Base-by-base conservation (phyloP, 2,888 invertebrate genomes). In the Stenotaenia linearis region DNA sequence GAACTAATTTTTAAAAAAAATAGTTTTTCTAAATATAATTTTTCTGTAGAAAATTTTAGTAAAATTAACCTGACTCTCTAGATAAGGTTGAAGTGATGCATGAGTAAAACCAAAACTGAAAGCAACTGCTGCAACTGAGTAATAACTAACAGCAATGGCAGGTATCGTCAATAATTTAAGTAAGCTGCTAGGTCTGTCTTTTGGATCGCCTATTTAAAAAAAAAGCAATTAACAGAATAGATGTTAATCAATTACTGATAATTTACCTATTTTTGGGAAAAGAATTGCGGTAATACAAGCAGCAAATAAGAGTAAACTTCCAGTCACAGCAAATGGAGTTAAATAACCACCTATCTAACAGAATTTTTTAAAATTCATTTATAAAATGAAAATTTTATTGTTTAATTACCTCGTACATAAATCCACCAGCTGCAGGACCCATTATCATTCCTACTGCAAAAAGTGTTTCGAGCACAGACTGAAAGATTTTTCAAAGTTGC, bases 91-190 rank as follows among this genome's bases (percentile, higher is more conserved):
- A 23, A 97, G 88, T 0, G 96, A 96, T 0, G 96, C 95, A 85
- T 94, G 93, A 23, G 96, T 88, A 86, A 95, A 97, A 23, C 94
- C 94, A 78, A 94, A 93, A 82, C 93, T 93, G 89, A 92, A 91
- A 81, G 93, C 92, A 0, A 93, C 93, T 0, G 90, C 91, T 81
- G 92, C 90, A 83, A 93, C 93, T 84, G 92, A 92, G 80, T 90
- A 87, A 69, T 92, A 89, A 0, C 92, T 89, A 50, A 94, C 85
- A 56, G 91, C 84, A 1, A 94, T 91, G 28, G 92, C 92, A 15
- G 93, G 93, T 78, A 93, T 91, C 84, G 88, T 90, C 75, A 93
- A 86, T 12, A 91, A 89, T 75, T 89, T 89, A 79, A 90, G 86
- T 85, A 92, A 79, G 18, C 80, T 79, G 7, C 9, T n/a, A 7